These are phyloP conservation scores for Menura novaehollandiae DNA, from an alignment of 2,113 vertebrate genomes.

Conservation along the genomic window DNA sequence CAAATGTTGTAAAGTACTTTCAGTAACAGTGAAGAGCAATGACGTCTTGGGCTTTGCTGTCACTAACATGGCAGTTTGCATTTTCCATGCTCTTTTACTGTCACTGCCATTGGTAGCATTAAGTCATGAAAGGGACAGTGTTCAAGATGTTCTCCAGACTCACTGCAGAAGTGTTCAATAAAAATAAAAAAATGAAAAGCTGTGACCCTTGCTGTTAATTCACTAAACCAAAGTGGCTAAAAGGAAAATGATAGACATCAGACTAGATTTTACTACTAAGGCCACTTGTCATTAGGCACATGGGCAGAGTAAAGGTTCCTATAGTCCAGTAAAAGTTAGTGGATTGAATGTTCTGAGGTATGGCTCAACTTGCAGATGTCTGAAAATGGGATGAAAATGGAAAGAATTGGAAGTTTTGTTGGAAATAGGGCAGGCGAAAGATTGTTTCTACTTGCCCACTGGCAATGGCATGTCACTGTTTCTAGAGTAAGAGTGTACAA, in stretches of 20 bases:
- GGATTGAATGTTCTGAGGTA: background rate
- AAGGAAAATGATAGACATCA: background rate
- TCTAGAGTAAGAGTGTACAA: background rate
- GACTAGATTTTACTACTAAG: background rate
- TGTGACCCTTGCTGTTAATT: background rate
- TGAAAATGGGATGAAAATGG: background rate
- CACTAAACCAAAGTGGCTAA: background rate
- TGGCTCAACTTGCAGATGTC: background rate
- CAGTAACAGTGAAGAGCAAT: background rate
- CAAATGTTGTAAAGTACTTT: background rate
- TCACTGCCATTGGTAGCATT: background rate
- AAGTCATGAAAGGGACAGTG: background rate
- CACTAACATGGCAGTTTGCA: background rate
- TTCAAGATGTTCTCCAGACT: background rate
- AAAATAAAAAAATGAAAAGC: background rate
- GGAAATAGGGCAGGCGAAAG: background rate
- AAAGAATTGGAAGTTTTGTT: background rate
- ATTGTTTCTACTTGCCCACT: background rate
- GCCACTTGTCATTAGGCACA: background rate
- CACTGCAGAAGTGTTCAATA: background rate
- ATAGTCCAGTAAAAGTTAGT: background rate
- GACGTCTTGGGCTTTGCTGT: background rate
- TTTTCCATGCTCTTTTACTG: background rate
- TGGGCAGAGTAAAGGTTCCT: background rate
- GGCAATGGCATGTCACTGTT: background rate